phyloP scores from a whole-genome alignment of 1,140 invertebrate genomes.

The Arion vulgaris region DNA sequence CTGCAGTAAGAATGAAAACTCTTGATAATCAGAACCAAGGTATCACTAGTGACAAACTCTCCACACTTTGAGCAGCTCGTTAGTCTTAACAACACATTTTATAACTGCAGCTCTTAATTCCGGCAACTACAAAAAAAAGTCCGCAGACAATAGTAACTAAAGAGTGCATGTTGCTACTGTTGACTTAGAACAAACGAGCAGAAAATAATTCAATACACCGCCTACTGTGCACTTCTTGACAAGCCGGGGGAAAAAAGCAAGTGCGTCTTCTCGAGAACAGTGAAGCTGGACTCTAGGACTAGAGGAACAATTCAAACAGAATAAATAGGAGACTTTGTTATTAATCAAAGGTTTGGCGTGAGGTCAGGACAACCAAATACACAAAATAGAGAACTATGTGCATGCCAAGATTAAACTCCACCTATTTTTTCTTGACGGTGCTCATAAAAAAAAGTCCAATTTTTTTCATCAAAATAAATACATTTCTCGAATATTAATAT shows the following conservation, averaged over 20 bases:
- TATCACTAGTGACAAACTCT: background rate
- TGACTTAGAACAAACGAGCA: background rate
- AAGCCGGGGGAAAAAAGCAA: background rate
- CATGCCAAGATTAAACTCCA: background rate
- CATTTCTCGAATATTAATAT: too few relatives aligned
- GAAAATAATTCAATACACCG: slow-evolving; percentile 5
- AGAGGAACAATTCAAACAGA: background rate
- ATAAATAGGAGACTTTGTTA: background rate
- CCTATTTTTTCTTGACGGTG: too few relatives aligned
- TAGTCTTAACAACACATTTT: background rate
- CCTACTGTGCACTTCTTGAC: background rate
- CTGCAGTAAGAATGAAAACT: too few relatives aligned
- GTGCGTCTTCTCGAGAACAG: too few relatives aligned
- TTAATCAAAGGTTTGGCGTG: background rate
- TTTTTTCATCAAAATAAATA: too few relatives aligned
- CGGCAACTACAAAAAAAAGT: background rate
- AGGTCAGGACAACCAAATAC: background rate
- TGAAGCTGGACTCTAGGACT: background rate
- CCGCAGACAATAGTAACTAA: background rate
- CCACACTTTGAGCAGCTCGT: background rate
- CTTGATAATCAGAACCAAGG: background rate
- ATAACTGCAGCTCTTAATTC: background rate
- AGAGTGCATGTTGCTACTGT: background rate
- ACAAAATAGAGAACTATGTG: background rate
- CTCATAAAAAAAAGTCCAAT: too few relatives aligned